Evolutionary conservation across 2,113 vertebrate genomes (phyloP).

Genomic region (Malurus cyaneus): DNA sequence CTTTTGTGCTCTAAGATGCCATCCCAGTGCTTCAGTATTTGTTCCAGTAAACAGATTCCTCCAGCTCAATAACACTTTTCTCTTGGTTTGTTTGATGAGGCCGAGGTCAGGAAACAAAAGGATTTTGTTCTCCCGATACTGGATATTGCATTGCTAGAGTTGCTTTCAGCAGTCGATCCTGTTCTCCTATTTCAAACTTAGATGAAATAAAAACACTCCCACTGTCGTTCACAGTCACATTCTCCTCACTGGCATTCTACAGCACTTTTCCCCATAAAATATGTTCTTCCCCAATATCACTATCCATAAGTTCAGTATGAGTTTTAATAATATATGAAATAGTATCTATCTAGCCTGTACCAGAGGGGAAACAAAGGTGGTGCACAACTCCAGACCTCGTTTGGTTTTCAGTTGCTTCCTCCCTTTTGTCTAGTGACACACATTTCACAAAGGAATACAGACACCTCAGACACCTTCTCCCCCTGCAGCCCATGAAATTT

Average conservation of each 20-base stretch:
- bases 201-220: not conserved
- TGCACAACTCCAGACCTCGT: not conserved
- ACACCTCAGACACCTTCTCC: not conserved
- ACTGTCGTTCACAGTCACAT: not conserved
- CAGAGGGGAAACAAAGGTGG: not conserved
- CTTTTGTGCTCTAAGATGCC: not conserved
- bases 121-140: slow-evolving; percentile 33
- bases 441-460: not conserved
- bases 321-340: slow-evolving; percentile 29
- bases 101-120: slow-evolving; percentile 14
- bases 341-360: not conserved
- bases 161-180: not conserved
- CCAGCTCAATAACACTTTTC: slow-evolving; percentile 46
- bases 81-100: slow-evolving; percentile 45
- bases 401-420: slow-evolving; percentile 23
- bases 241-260: not conserved
- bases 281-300: not conserved
- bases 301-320: not conserved
- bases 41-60: slow-evolving; percentile 54
- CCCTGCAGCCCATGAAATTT: slow-evolving; percentile 14
- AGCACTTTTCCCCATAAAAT: not conserved
- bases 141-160: slow-evolving; percentile 7
- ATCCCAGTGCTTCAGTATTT: not conserved
- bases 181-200: slow-evolving; percentile 29
- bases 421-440: not conserved